Percentiles rank a stretch among this genome's conserved stretches.
Conservation (phyloP, 2,888 invertebrate genomes). For the Cecidostiba fungosa region DNA sequence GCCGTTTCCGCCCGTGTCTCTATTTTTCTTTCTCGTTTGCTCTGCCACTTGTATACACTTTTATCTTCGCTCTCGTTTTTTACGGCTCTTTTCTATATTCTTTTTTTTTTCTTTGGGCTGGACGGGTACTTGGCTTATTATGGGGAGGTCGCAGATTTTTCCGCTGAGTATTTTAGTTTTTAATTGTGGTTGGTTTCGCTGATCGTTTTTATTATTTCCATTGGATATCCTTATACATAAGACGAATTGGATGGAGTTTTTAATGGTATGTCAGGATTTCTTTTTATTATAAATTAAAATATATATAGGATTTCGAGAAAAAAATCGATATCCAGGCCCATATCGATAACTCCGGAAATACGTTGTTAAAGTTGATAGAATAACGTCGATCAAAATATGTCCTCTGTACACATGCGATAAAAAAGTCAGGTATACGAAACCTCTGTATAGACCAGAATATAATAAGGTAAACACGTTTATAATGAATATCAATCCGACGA, state of each 20-base stretch:
- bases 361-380: neutral
- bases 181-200: too few relatives aligned
- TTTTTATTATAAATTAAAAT: too few relatives aligned
- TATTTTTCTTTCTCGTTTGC: conserved; percentile 6
- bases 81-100: neutral
- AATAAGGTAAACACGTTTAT: neutral
- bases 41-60: neutral
- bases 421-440: neutral
- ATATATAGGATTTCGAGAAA: neutral
- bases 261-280: too few relatives aligned
- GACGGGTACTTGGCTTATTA: neutral
- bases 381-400: neutral
- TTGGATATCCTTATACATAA: too few relatives aligned
- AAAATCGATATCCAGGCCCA: too few relatives aligned
- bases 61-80: neutral
- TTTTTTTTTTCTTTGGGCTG: neutral
- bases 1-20: neutral
- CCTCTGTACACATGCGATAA: neutral
- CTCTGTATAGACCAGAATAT: neutral
- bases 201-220: too few relatives aligned
- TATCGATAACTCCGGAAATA: neutral
- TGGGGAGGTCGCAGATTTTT: neutral
- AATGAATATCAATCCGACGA: neutral
- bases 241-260: too few relatives aligned
- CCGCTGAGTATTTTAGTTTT: neutral